A percentile compares a stretch with the other conserved stretches of the same genome.
These are phyloP conservation scores for Clivina fossor DNA, from an alignment of 2,888 invertebrate genomes.

Conservation along the genomic window DNA sequence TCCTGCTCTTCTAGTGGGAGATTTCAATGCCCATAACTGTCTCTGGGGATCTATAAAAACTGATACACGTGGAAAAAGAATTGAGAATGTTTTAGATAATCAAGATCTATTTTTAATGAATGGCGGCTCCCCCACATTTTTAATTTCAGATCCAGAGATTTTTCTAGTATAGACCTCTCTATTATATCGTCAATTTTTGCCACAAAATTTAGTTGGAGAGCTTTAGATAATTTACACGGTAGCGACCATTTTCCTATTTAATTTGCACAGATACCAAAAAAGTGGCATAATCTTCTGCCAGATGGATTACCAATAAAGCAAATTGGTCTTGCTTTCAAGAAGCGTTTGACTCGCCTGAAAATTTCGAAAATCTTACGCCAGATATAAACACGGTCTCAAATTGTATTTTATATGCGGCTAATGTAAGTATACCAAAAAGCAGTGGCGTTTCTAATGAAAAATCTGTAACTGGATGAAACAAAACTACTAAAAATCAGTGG, in stretches of 20 bases:
- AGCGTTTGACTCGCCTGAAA: no score
- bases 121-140: constrained; percentile 29
- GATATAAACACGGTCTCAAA: neutral
- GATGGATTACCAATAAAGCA: no score
- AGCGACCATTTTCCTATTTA: constrained; percentile 39
- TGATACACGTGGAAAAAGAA: constrained; percentile 32
- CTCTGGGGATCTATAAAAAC: constrained; percentile 37
- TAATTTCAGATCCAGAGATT: no score
- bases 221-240: constrained; percentile 17
- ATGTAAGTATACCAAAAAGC: neutral
- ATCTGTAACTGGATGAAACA: no score
- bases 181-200: no score
- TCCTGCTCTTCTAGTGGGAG: constrained; percentile 37
- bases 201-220: constrained; percentile 29
- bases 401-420: neutral
- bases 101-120: constrained; percentile 26
- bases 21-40: constrained; percentile 38
- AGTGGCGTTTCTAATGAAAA: no score
- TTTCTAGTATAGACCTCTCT: no score
- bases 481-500: no score
- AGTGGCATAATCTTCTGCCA: neutral
- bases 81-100: constrained; percentile 32
- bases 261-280: constrained; percentile 12
- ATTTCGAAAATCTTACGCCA: neutral
- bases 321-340: no score